Evolutionary conservation across 2,113 vertebrate genomes (phyloP).

Genomic region (Mesitornis unicolor): DNA sequence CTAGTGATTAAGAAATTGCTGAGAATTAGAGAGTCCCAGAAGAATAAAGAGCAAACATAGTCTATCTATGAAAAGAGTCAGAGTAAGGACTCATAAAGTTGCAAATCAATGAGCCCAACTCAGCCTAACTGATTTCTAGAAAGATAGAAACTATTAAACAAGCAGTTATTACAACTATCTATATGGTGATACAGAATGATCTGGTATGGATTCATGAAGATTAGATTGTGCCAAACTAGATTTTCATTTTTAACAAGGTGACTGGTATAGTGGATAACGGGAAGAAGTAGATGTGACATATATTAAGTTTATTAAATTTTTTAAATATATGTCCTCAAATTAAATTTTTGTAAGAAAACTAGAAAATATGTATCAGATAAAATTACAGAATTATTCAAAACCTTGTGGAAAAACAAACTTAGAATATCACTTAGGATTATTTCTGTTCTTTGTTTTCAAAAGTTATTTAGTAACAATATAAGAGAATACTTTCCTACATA

Average conservation of each 20-base stretch:
- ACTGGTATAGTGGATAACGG: not conserved
- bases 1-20: not conserved
- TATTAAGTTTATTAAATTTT: not conserved
- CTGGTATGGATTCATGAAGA: not conserved
- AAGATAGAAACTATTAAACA: not conserved
- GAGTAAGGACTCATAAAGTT: not conserved
- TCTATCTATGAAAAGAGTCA: not conserved
- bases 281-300: not conserved
- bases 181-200: not conserved
- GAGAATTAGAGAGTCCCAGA: not conserved
- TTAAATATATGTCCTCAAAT: not conserved
- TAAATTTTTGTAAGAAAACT: fast-evolving
- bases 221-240: not conserved
- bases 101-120: not conserved
- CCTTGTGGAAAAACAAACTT: not conserved
- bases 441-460: not conserved
- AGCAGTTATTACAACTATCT: not conserved
- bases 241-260: not conserved
- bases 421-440: not conserved
- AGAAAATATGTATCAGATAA: not conserved
- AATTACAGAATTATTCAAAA: not conserved
- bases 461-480: not conserved
- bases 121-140: not conserved
- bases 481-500: not conserved
- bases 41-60: not conserved